Conservation (phyloP, 2,888 invertebrate genomes). For the Hydroisotoma schaefferi region DNA sequence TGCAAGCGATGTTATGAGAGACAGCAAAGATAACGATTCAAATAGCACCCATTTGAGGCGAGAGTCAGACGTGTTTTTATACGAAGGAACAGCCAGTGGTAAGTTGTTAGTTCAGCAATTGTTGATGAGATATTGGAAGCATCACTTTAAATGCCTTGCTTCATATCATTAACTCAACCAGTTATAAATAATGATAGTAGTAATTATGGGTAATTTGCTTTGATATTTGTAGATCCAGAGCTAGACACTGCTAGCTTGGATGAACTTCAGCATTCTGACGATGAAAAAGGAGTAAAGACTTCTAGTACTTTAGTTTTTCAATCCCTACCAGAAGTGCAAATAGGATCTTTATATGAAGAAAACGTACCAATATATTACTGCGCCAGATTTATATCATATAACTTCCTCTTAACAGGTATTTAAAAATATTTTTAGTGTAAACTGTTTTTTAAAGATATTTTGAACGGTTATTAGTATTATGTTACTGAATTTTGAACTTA, state of each 20-base stretch:
- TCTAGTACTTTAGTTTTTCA: conserved; percentile 42
- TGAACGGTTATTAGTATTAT: not conserved
- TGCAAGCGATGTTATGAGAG: conserved; percentile 37
- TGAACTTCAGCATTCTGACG: conserved; percentile 50
- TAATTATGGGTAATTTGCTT: not conserved
- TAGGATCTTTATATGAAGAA: conserved; percentile 65
- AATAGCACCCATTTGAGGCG: conserved; percentile 26
- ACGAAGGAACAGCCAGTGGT: conserved; percentile 24
- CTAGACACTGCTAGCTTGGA: conserved; percentile 49
- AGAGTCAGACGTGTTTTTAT: conserved; percentile 40
- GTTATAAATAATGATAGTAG: not conserved
- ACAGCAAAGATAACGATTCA: conserved; percentile 24
- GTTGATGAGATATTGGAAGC: not conserved
- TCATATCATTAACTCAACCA: not conserved
- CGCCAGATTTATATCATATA: conserved; percentile 66
- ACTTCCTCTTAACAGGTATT: conserved; percentile 66
- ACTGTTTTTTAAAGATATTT: conserved; percentile 1
- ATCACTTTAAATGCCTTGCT: not conserved
- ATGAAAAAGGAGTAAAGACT: conserved; percentile 41
- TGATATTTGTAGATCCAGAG: conserved; percentile 16
- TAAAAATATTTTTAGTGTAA: not conserved
- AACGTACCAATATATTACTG: conserved; percentile 68
- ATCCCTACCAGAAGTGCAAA: conserved; percentile 59
- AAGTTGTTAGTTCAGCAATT: not conserved
- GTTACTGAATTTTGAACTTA: too few species aligned